A percentile compares a stretch with the other conserved stretches of the same genome.
phyloP scores from a whole-genome alignment of 2,113 vertebrate genomes.

The Ploceus nigricollis region DNA sequence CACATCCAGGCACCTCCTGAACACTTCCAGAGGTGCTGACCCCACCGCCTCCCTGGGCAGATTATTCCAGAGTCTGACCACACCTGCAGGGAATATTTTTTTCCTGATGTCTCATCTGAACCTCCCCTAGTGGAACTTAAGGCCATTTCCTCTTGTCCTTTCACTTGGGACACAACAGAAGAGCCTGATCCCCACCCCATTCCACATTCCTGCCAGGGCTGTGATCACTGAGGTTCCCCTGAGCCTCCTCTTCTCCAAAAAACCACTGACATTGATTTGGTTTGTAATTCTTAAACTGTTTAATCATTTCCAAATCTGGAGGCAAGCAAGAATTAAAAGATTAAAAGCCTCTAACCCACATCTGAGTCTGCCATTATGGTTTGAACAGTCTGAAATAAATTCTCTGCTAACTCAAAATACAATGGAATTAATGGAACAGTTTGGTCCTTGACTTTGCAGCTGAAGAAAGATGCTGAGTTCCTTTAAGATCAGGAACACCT shows the following conservation, averaged over 20 bases:
- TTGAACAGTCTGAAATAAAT: background rate
- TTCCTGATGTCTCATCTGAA: background rate
- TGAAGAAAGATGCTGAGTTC: background rate
- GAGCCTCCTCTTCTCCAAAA: background rate
- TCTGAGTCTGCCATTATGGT: background rate
- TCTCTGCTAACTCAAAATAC: background rate
- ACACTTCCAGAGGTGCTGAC: background rate
- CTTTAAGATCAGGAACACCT: background rate
- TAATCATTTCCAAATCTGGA: background rate
- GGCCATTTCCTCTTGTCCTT: background rate
- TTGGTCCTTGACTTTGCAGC: background rate
- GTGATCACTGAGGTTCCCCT: background rate
- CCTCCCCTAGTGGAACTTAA: background rate
- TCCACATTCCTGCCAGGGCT: background rate
- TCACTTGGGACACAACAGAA: background rate
- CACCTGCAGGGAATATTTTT: background rate
- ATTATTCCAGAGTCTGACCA: background rate
- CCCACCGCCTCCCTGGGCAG: background rate
- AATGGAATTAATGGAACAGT: background rate
- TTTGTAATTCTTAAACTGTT: background rate
- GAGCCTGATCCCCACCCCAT: background rate
- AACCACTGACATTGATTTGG: background rate
- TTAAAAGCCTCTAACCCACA: background rate
- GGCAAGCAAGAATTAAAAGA: background rate
- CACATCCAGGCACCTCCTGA: background rate